phyloP scores from a whole-genome alignment of 2,888 invertebrate genomes.

The Torymus tubicola region DNA sequence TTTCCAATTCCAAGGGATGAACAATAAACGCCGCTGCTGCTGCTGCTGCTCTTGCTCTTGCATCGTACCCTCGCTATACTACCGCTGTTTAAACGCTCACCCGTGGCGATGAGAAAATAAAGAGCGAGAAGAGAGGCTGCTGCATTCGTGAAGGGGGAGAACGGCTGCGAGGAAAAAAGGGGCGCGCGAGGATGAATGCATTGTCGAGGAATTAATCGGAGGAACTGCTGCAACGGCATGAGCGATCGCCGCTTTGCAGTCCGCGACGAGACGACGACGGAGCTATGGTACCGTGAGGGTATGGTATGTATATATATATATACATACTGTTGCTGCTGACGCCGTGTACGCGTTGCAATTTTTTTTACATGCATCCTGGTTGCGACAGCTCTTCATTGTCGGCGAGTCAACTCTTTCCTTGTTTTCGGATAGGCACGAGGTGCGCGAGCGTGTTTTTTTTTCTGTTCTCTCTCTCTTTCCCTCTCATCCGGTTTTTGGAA shows the following conservation, averaged over 20 bases:
- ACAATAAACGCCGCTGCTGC: constrained; percentile 62
- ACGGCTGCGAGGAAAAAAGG: neutral
- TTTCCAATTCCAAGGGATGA: constrained; percentile 67
- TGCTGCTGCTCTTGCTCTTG: too few relatives aligned
- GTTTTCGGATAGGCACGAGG: too few relatives aligned
- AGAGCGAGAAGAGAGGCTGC: constrained; percentile 23
- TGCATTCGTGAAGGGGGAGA: neutral
- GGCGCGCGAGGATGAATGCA: constrained; percentile 44
- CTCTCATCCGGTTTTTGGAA: neutral
- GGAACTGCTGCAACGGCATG: constrained; percentile 43
- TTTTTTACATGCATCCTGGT: too few relatives aligned
- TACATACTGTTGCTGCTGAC: too few relatives aligned
- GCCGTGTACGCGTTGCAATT: too few relatives aligned
- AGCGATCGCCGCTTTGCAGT: constrained; percentile 31
- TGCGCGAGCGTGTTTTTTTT: neutral
- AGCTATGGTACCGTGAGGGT: neutral
- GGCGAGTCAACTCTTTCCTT: constrained; percentile 22
- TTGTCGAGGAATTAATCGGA: constrained; percentile 54
- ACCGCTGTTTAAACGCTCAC: constrained; percentile 48
- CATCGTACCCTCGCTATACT: constrained; percentile 52
- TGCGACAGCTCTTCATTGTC: too few relatives aligned
- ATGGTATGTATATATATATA: neutral
- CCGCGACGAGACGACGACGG: neutral
- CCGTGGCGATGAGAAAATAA: constrained; percentile 46
- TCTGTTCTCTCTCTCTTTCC: neutral